Base-by-base conservation (phyloP, 2,113 vertebrate genomes). In the Vulpes ferrilata region DNA sequence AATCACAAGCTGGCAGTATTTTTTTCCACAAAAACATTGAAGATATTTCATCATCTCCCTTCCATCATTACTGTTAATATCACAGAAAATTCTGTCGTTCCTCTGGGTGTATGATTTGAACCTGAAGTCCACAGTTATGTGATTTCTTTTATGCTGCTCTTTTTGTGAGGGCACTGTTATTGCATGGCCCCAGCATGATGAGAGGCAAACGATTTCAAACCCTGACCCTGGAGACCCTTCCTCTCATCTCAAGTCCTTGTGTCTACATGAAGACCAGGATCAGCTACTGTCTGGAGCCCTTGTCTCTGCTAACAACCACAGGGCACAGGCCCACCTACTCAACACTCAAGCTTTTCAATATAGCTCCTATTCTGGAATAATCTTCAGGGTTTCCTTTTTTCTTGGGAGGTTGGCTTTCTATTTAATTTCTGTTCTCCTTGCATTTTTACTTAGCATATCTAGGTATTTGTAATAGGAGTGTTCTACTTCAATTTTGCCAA, bases 261-360 rank as follows among this genome's bases (percentile, higher is more conserved):
- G 9, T 32, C 32, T 55, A 43, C 23, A 2, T 11, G 10, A 53
- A 57, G 38, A 17, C 17, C 17, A 4, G 35, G 62, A 8, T 53
- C 25, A 51, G 35, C 30, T 67, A 3, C 11, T 1, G 3, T 55
- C 74, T 43, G 43, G 51, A 62, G 0, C 9, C 22, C 23, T 20
- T 57, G 8, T n/a, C 64, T 92, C 43, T 38, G 1, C 62, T 69
- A 38, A 62, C n/a, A 38, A 16, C 51, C 19, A 53, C 27, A 0
- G 0, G 19, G 4, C 23, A 25, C 1, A 0, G 3, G 19, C 19
- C 23, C 19, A 6, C 55, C 85, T 32, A 11, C 43, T 43, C 30
- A 7, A 32, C 19, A 16, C 2, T 51, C 3, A 8, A 15, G 5
- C 20, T 30, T 53, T n/a, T 27, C 35, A 43, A 51, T 0, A 5